phyloP scores from a whole-genome alignment of 1,140 invertebrate species.

The Drosophila lacteicornis region DNA sequence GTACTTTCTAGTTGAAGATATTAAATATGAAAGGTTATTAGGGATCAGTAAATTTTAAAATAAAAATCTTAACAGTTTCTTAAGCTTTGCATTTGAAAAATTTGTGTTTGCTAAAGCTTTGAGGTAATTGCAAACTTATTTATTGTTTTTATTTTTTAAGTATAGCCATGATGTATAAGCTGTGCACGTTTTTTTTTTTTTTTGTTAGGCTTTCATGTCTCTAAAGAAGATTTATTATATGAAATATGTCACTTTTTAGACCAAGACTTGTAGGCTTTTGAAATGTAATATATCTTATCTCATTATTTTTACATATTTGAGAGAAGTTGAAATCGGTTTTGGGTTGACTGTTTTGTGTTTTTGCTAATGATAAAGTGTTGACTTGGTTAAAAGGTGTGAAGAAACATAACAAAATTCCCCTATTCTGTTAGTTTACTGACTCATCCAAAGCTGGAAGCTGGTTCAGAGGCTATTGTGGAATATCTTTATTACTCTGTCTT shows the following conservation, averaged over 20 bases:
- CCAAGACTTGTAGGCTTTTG: not conserved
- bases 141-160: too few species aligned
- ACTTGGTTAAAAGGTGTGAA: slow-evolving; percentile 29
- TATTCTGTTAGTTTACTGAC: slow-evolving; percentile 6
- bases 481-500: not conserved
- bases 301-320: not conserved
- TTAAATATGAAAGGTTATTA: not conserved
- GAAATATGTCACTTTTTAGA: not conserved
- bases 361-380: slow-evolving; percentile 12
- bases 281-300: not conserved
- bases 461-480: not conserved
- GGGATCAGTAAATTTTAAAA: too few species aligned
- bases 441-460: slow-evolving; percentile 2
- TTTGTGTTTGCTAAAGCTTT: not conserved
- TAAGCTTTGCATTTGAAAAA: not conserved
- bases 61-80: too few species aligned
- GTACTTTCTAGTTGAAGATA: not conserved
- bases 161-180: not conserved
- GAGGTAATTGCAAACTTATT: not conserved
- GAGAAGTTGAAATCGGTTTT: not conserved
- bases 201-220: not conserved
- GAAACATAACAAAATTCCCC: slow-evolving; percentile 8
- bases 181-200: too few species aligned
- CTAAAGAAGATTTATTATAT: not conserved
- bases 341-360: slow-evolving; percentile 4